Evolutionary conservation across 2,797 vertebrate genomes (phyloP).

Genomic region (Coendou prehensilis): DNA sequence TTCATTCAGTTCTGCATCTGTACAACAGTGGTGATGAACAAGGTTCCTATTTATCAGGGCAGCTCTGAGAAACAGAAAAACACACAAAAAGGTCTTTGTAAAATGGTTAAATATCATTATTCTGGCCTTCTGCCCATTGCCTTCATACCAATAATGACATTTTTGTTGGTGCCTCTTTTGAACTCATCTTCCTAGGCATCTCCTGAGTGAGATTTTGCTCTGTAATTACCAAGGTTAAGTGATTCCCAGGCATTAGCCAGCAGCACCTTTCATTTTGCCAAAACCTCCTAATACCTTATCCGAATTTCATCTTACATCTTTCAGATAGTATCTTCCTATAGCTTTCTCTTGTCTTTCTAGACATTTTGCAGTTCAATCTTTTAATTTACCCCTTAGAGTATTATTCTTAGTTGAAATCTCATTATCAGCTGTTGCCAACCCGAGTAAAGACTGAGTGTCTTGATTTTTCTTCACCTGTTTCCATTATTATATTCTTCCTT

Average conservation of each 20-base stretch:
- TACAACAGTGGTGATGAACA: not conserved
- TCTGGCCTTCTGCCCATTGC: not conserved
- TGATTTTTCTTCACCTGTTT: slow-evolving; percentile 47
- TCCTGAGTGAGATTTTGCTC: not conserved
- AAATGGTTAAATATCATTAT: not conserved
- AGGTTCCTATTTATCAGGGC: not conserved
- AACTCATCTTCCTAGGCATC: not conserved
- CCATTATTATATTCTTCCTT: not conserved
- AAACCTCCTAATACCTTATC: not conserved
- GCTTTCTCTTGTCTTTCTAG: slow-evolving; percentile 10
- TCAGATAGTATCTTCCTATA: not conserved
- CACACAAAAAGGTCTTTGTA: not conserved
- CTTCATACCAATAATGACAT: not conserved
- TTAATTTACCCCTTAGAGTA: not conserved
- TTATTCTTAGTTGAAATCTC: slow-evolving; percentile 27
- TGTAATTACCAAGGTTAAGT: slow-evolving; percentile 13
- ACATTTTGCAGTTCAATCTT: not conserved
- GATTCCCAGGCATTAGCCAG: not conserved
- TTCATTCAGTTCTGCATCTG: not conserved
- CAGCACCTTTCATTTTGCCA: not conserved
- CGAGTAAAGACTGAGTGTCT: not conserved
- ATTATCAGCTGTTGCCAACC: not conserved
- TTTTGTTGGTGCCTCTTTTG: slow-evolving; percentile 32
- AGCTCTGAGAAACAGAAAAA: slow-evolving; percentile 33
- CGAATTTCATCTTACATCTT: not conserved